Percentiles rank a stretch among this genome's conserved stretches.
These are phyloP conservation scores for Lasiurus cinereus DNA, from an alignment of 2,113 vertebrate species.

Conservation along the genomic window DNA sequence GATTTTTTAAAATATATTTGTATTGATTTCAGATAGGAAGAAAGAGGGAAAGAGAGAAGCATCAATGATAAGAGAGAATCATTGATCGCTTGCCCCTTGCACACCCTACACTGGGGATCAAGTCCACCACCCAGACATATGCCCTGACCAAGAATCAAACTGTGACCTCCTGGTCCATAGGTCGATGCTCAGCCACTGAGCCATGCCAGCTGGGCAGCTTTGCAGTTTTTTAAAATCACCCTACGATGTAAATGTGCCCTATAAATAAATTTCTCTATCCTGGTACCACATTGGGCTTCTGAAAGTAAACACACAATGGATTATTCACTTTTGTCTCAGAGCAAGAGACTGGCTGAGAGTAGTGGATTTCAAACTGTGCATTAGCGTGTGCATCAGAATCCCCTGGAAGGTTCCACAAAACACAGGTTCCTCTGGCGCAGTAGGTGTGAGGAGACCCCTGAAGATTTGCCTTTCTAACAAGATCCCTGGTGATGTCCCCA, in stretches of 20 bases:
- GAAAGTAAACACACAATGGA: neutral
- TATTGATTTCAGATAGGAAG: too few relatives aligned
- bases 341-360: neutral
- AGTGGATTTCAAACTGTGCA: neutral
- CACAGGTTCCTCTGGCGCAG: neutral
- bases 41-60: too few relatives aligned
- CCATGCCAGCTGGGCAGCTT: too few relatives aligned
- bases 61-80: too few relatives aligned
- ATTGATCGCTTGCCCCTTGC: too few relatives aligned
- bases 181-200: too few relatives aligned
- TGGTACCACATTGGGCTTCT: neutral
- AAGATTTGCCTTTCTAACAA: neutral
- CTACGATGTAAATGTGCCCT: neutral
- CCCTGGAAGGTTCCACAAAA: neutral
- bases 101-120: too few relatives aligned
- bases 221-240: neutral
- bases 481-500: neutral
- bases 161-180: too few relatives aligned
- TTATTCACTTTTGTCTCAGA: neutral
- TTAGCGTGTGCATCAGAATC: neutral
- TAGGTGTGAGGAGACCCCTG: neutral
- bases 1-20: neutral
- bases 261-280: neutral
- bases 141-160: too few relatives aligned
- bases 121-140: too few relatives aligned